These are phyloP conservation scores for Thereva unica DNA, from an alignment of 2,888 invertebrate genomes.

Conservation along the genomic window DNA sequence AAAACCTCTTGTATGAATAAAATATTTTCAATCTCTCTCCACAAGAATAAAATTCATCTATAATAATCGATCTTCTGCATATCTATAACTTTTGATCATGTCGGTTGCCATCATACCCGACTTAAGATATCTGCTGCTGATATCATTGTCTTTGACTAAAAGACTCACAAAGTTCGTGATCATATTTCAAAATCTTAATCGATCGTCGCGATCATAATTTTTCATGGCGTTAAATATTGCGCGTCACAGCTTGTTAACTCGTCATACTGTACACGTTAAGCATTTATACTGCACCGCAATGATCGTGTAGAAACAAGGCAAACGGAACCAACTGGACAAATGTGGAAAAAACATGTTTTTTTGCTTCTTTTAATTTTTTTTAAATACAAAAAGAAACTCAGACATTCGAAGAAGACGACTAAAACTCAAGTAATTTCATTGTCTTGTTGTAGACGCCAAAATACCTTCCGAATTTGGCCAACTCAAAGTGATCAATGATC, in stretches of 20 bases:
- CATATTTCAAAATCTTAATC: slow-evolving; percentile 49
- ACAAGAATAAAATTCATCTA: too few relatives aligned
- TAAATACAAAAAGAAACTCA: slow-evolving; percentile 4
- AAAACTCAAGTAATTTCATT: slow-evolving; percentile 27
- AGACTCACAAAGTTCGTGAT: slow-evolving; percentile 45
- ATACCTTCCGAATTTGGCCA: slow-evolving; percentile 40
- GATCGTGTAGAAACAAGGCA: slow-evolving; percentile 21
- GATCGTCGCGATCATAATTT: slow-evolving; percentile 52
- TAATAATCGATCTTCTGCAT: too few relatives aligned
- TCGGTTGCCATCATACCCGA: too few relatives aligned
- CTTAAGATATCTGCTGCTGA: not conserved
- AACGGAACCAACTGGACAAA: slow-evolving; percentile 19
- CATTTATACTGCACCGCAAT: slow-evolving; percentile 7
- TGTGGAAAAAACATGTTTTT: slow-evolving; percentile 4
- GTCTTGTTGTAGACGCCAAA: slow-evolving; percentile 35
- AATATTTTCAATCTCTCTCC: too few relatives aligned
- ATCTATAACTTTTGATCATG: too few relatives aligned
- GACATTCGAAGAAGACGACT: slow-evolving; percentile 12
- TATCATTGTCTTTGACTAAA: slow-evolving; percentile 28
- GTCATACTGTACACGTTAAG: slow-evolving; percentile 36
- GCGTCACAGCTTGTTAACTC: slow-evolving; percentile 50
- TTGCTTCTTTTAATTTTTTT: not conserved
- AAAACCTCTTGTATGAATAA: too few relatives aligned
- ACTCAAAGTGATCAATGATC: slow-evolving; percentile 38
- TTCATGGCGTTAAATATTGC: slow-evolving; percentile 54